Evolutionary conservation across 2,888 invertebrate genomes (phyloP).

Genomic region (Drosophila nr. fundita): DNA sequence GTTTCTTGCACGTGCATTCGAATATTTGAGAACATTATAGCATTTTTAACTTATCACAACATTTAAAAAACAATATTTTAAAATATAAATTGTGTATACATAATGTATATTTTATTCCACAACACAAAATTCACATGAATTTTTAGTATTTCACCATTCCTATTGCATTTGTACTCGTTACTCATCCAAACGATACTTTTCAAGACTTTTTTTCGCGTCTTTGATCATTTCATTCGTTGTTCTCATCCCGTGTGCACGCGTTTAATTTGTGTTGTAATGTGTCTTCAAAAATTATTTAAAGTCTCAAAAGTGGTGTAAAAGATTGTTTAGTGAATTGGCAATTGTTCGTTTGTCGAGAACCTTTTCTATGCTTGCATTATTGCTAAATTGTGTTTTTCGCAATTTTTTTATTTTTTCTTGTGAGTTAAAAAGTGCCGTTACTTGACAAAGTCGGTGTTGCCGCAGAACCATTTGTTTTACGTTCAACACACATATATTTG

Average conservation of each 20-base stretch:
- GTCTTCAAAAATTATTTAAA: conserved; percentile 11
- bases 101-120: not conserved
- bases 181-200: not conserved
- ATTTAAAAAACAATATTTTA: not conserved
- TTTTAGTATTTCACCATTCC: not conserved
- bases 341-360: conserved; percentile 15
- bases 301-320: conserved; percentile 12
- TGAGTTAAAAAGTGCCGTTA: conserved; percentile 38
- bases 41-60: not conserved
- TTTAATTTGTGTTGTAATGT: conserved; percentile 20
- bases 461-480: not conserved
- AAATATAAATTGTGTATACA: not conserved
- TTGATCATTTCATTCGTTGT: conserved; percentile 1
- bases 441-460: conserved; percentile 14
- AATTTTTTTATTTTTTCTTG: not conserved
- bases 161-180: not conserved
- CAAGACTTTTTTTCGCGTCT: not conserved
- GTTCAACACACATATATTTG: too few species aligned
- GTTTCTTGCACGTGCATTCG: not conserved
- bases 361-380: conserved; percentile 4
- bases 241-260: conserved; percentile 12
- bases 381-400: conserved; percentile 5
- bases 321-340: conserved; percentile 7
- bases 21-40: not conserved
- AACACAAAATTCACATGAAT: not conserved